These are phyloP conservation scores for Nymphicus hollandicus DNA, from an alignment of 2,113 vertebrate species.

Conservation along the genomic window DNA sequence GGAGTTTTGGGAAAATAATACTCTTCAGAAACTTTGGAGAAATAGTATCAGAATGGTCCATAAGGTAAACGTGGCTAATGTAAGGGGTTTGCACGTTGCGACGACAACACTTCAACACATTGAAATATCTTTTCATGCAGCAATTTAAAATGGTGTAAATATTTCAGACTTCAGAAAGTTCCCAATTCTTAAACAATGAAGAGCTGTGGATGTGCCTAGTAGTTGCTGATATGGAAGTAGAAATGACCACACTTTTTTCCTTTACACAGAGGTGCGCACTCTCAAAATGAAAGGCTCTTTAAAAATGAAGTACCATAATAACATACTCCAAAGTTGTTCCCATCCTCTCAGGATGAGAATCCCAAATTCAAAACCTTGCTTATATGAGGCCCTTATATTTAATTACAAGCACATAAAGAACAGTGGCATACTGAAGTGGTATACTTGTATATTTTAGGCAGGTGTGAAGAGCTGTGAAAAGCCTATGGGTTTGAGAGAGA, in stretches of 20 bases:
- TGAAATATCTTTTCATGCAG: neutral
- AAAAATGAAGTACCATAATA: neutral
- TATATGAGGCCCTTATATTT: neutral
- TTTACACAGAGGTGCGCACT: neutral
- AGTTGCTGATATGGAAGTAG: neutral
- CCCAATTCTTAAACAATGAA: neutral
- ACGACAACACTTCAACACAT: neutral
- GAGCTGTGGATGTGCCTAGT: neutral
- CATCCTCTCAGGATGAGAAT: neutral
- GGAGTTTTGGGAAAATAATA: neutral
- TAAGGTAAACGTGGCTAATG: neutral
- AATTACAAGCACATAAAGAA: neutral
- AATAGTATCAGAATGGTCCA: neutral
- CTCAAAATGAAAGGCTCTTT: neutral
- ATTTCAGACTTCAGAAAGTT: neutral
- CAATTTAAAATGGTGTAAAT: neutral
- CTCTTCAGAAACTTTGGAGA: neutral
- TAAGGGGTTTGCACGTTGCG: neutral
- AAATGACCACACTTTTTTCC: neutral
- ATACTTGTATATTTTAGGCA: neutral
- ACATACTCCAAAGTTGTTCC: neutral
- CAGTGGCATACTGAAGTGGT: neutral
- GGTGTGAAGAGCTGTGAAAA: neutral
- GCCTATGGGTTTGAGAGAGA: neutral
- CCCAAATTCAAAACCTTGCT: neutral